Evolutionary conservation across 2,797 vertebrate species (phyloP).

Genomic region (Enteromius viviparus): DNA sequence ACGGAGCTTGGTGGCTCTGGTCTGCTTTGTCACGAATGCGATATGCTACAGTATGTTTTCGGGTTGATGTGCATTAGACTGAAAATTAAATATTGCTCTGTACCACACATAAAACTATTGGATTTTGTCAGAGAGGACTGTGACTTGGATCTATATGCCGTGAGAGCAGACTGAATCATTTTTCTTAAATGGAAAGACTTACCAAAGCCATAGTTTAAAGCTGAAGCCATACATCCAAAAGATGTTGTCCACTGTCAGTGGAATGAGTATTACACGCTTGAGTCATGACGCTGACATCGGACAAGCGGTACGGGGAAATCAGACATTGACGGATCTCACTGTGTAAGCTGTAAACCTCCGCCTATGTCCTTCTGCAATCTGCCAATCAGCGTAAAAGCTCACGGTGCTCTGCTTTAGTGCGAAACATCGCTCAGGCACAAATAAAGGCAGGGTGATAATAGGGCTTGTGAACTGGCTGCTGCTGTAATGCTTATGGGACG

Average conservation of each 20-base stretch:
- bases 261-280: conserved; percentile 27
- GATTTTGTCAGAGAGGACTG: neutral
- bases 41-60: neutral
- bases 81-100: neutral
- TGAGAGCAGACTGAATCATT: neutral
- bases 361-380: conserved; percentile 33
- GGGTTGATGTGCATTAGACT: neutral
- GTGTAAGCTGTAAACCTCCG: conserved; percentile 32
- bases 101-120: neutral
- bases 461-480: conserved; percentile 7
- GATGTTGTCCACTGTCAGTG: neutral
- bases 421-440: neutral
- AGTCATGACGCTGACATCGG: conserved; percentile 30
- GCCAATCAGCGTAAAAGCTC: conserved; percentile 53
- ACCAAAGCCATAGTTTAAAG: neutral
- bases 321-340: conserved; percentile 33
- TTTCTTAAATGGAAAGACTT: conserved; percentile 7
- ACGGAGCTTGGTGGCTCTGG: neutral
- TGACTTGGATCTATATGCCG: neutral
- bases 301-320: conserved; percentile 27
- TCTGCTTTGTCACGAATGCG: neutral
- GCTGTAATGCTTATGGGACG: conserved; percentile 8
- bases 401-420: conserved; percentile 7
- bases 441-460: conserved; percentile 23
- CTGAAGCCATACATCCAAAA: neutral